Evolutionary conservation across 2,113 vertebrate genomes (phyloP).

Genomic region (Oreochromis tanganicae): DNA sequence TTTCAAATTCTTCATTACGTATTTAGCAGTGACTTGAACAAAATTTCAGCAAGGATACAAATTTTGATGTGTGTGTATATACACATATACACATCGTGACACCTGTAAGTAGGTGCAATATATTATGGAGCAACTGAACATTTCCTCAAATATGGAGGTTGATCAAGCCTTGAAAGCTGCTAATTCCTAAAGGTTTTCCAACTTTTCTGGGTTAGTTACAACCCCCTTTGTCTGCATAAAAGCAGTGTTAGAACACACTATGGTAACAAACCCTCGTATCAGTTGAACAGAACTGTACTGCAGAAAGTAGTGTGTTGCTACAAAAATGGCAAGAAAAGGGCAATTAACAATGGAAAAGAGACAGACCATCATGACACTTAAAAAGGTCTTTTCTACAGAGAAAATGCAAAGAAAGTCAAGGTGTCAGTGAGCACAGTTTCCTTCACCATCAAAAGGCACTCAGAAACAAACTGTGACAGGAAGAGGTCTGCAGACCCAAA

Average conservation of each 20-base stretch:
- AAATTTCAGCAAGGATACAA: background rate
- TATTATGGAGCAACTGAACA: background rate
- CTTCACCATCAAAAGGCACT: background rate
- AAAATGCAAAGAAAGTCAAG: background rate
- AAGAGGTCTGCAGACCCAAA: background rate
- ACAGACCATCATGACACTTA: background rate
- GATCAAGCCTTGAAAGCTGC: background rate
- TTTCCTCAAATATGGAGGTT: background rate
- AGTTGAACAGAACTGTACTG: background rate
- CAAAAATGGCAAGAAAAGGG: background rate
- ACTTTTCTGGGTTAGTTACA: background rate
- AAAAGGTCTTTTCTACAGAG: background rate
- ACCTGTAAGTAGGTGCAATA: background rate
- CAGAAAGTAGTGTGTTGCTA: background rate
- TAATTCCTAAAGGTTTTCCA: background rate
- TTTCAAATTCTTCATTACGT: background rate
- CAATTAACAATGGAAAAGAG: background rate
- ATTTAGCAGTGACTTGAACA: background rate
- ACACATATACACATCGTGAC: background rate
- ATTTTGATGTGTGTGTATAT: background rate
- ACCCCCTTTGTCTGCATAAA: background rate
- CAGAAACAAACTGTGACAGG: background rate
- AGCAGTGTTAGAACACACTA: background rate
- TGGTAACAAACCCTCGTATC: background rate
- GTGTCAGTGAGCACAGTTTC: background rate